Percentiles rank a stretch among this genome's conserved stretches.
These are phyloP conservation scores for Pempheris klunzingeri DNA, from an alignment of 2,797 vertebrate species.

Conservation along the genomic window DNA sequence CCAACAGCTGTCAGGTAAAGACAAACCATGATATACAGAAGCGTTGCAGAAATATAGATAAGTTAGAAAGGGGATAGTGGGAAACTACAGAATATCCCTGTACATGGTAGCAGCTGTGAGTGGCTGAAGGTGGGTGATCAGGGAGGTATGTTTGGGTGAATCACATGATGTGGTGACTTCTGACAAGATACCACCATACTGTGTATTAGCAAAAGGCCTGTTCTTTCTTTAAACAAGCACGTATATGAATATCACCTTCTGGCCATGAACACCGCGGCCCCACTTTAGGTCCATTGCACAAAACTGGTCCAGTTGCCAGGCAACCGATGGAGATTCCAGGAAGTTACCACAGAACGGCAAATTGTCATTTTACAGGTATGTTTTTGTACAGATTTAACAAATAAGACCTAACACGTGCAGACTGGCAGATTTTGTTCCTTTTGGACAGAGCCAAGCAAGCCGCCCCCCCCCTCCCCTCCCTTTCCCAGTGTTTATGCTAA, in stretches of 20 bases:
- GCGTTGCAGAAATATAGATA: constrained; percentile 23
- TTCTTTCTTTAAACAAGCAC: neutral
- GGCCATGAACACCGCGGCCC: neutral
- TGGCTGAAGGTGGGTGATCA: neutral
- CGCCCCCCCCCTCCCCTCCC: neutral
- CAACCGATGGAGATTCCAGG: constrained; percentile 18
- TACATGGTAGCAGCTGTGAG: neutral
- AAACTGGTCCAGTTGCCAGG: constrained; percentile 29
- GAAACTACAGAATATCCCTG: neutral
- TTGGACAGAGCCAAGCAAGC: neutral
- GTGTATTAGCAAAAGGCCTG: neutral
- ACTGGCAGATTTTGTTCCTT: neutral
- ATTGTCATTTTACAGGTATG: neutral
- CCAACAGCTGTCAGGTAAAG: constrained; percentile 28
- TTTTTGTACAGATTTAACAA: neutral
- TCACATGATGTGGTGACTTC: neutral
- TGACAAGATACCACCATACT: neutral
- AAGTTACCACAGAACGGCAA: neutral
- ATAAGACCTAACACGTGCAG: neutral
- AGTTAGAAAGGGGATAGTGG: neutral
- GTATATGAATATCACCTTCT: neutral
- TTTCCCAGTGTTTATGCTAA: neutral
- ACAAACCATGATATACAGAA: constrained; percentile 14
- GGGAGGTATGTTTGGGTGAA: neutral
- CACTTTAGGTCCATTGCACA: neutral